Evolutionary conservation across 2,113 vertebrate genomes (phyloP).

Genomic region (Lepus timidus): DNA sequence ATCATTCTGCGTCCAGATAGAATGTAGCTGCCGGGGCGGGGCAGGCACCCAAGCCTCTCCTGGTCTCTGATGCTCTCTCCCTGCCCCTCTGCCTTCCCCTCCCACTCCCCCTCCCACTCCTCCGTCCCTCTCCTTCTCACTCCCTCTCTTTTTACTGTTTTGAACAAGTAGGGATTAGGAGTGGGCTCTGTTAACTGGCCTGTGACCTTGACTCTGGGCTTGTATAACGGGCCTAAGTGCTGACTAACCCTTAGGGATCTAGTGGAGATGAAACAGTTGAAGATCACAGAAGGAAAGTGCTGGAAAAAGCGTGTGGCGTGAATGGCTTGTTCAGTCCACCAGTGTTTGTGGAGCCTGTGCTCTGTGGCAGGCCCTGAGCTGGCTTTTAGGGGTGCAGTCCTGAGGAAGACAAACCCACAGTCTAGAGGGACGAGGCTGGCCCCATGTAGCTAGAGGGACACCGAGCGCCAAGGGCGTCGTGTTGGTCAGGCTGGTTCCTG

Average conservation of each 20-base stretch:
- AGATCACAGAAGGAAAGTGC: background rate
- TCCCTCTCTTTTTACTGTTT: no score
- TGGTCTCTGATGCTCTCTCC: background rate
- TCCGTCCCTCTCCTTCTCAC: background rate
- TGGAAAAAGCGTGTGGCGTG: background rate
- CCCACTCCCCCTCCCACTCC: background rate
- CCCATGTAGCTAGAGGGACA: accelerated
- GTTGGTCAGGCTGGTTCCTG: no score
- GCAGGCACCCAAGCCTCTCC: background rate
- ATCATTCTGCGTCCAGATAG: background rate
- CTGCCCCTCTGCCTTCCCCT: background rate
- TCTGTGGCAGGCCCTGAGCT: background rate
- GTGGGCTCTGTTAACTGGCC: background rate
- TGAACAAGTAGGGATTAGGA: background rate
- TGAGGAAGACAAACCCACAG: background rate
- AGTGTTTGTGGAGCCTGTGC: background rate
- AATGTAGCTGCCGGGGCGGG: background rate
- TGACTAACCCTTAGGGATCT: background rate
- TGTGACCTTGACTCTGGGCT: background rate
- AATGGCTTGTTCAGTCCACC: background rate
- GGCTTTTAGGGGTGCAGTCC: background rate
- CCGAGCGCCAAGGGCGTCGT: background rate
- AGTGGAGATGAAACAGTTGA: background rate
- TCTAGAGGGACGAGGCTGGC: background rate
- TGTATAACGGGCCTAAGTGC: background rate